phyloP scores from a whole-genome alignment of 1,140 invertebrate genomes.

The Himalopsyche phryganea region DNA sequence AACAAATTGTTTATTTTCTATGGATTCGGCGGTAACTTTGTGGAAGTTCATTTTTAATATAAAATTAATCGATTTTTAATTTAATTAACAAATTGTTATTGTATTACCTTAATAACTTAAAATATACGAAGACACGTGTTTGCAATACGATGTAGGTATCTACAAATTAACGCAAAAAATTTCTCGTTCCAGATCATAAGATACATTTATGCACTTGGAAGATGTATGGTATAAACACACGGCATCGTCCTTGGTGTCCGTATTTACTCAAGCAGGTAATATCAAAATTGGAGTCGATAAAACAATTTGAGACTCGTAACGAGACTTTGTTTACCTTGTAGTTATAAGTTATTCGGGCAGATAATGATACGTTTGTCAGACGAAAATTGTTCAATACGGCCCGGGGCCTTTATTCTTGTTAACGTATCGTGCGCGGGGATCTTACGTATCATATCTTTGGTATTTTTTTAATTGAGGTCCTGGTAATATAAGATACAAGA shows the following conservation, averaged over 20 bases:
- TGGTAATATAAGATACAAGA: constrained; percentile 10
- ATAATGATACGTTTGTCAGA: constrained; percentile 28
- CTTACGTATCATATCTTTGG: constrained; percentile 18
- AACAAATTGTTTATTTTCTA: too few species aligned
- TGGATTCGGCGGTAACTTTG: too few species aligned
- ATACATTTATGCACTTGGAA: too few species aligned
- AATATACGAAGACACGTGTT: too few species aligned
- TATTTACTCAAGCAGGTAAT: constrained; percentile 23
- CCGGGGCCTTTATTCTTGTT: constrained; percentile 23
- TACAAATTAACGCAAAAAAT: too few species aligned
- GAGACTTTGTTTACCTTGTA: constrained; percentile 30
- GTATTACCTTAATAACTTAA: too few species aligned
- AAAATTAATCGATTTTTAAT: too few species aligned
- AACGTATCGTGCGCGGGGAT: constrained; percentile 26
- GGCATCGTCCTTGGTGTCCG: not conserved
- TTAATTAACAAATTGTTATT: too few species aligned
- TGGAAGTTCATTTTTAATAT: too few species aligned
- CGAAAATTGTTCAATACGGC: constrained; percentile 29
- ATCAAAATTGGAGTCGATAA: constrained; percentile 28
- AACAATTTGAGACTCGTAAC: constrained; percentile 29
- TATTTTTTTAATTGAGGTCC: constrained; percentile 29
- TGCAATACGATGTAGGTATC: too few species aligned
- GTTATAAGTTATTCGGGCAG: constrained; percentile 29
- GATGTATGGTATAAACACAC: too few species aligned
- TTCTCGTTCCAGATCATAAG: too few species aligned